A percentile compares a stretch with the other conserved stretches of the same genome.
Evolutionary conservation across 1,140 invertebrate genomes (phyloP).

Genomic region (Lordiphosa clarofinis): DNA sequence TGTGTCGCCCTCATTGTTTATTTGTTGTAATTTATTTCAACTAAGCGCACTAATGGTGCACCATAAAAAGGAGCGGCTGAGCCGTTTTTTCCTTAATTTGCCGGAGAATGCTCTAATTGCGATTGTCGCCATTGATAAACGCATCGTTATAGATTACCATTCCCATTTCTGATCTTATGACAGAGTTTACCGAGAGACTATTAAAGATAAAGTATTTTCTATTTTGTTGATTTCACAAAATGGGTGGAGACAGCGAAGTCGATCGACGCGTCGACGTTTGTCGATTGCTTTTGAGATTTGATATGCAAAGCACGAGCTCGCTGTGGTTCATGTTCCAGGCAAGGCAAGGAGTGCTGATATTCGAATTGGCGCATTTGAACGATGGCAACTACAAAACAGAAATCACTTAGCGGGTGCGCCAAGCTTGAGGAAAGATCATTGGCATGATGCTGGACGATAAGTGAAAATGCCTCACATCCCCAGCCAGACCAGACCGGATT

Average conservation of each 20-base stretch:
- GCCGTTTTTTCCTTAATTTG: too few relatives aligned
- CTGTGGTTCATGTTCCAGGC: not conserved
- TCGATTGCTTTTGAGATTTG: slow-evolving; percentile 26
- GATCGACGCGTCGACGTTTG: not conserved
- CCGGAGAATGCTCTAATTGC: slow-evolving; percentile 68
- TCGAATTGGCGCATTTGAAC: slow-evolving; percentile 17
- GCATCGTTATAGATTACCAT: slow-evolving; percentile 6
- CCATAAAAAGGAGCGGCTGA: too few relatives aligned
- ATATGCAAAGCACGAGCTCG: slow-evolving; percentile 47
- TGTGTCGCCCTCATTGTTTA: too few relatives aligned
- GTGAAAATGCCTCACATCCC: not conserved
- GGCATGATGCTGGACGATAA: not conserved
- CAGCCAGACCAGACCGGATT: slow-evolving; percentile 28
- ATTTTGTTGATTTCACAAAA: slow-evolving; percentile 21
- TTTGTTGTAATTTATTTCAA: too few relatives aligned
- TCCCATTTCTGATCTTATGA: not conserved
- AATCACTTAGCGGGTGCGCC: slow-evolving; percentile 59
- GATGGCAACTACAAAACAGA: slow-evolving; percentile 9
- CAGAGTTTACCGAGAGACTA: not conserved
- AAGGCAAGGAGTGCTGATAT: slow-evolving; percentile 10
- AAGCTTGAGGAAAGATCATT: slow-evolving; percentile 5
- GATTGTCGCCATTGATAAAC: slow-evolving; percentile 25
- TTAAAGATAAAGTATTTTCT: slow-evolving; percentile 8
- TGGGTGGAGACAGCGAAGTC: slow-evolving; percentile 32
- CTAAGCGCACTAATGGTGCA: too few relatives aligned